phyloP scores from a whole-genome alignment of 2,797 vertebrate species.

The Pachyuromys duprasi region DNA sequence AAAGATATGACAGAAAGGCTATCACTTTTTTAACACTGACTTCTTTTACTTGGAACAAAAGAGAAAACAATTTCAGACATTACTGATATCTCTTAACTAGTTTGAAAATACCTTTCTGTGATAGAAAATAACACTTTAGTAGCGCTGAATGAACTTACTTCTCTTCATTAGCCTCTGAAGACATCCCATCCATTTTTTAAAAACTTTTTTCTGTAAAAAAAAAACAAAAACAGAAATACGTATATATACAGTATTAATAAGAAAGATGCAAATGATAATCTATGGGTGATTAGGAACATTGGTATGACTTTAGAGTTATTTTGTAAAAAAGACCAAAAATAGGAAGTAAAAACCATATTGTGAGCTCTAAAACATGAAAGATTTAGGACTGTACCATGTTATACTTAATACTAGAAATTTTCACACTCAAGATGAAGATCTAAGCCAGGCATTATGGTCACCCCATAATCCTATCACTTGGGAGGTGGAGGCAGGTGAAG shows the following conservation, averaged over 20 bases:
- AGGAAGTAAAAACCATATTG: conserved; percentile 18
- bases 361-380: not conserved
- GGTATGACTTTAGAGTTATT: conserved; percentile 55
- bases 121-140: conserved; percentile 20
- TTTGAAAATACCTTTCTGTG: conserved; percentile 40
- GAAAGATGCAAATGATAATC: conserved; percentile 36
- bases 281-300: conserved; percentile 6
- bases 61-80: conserved; percentile 42
- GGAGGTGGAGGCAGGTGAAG: not conserved
- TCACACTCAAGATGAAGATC: conserved; percentile 50
- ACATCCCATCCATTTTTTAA: conserved; percentile 85
- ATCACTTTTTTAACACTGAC: conserved; percentile 26
- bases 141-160: conserved; percentile 84
- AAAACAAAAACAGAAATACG: conserved; percentile 26
- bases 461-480: not conserved
- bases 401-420: conserved; percentile 47
- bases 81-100: not conserved
- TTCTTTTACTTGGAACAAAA: not conserved
- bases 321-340: conserved; percentile 34
- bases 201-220: conserved; percentile 71
- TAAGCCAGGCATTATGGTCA: not conserved
- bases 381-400: conserved; percentile 7
- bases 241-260: conserved; percentile 33
- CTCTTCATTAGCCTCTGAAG: conserved; percentile 81
- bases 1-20: conserved; percentile 17